Evolutionary conservation across 2,113 vertebrate species (phyloP).

Genomic region (Trinectes maculatus): DNA sequence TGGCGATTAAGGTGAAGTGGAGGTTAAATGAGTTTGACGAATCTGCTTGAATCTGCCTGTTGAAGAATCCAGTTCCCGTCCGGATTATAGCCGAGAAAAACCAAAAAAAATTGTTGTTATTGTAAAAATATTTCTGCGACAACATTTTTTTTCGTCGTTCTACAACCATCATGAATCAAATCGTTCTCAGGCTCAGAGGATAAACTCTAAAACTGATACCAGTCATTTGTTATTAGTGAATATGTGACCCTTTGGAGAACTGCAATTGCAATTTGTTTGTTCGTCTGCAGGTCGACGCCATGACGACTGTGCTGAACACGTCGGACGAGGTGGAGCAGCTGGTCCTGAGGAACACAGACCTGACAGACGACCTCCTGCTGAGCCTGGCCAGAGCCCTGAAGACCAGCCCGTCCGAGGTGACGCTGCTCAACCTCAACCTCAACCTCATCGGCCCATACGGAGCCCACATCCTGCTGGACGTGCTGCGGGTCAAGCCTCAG

Average conservation of each 20-base stretch:
- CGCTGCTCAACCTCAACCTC: conserved; percentile 85
- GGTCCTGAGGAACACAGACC: conserved; percentile 83
- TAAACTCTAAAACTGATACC: conserved; percentile 2
- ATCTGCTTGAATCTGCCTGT: neutral
- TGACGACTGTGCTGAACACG: conserved; percentile 74
- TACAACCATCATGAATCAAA: neutral
- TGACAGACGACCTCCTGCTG: conserved; percentile 81
- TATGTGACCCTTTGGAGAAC: conserved; percentile 5
- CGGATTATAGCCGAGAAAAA: neutral
- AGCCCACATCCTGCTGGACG: conserved; percentile 77
- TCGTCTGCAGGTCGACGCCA: conserved; percentile 74
- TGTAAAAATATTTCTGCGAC: neutral
- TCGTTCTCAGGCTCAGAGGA: neutral
- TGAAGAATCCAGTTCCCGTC: neutral
- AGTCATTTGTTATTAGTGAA: neutral
- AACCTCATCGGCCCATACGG: conserved; percentile 82
- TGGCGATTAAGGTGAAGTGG: conserved; percentile 7
- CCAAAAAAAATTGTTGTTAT: neutral
- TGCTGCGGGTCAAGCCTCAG: conserved; percentile 78
- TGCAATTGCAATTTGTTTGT: neutral
- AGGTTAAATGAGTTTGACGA: conserved; percentile 16
- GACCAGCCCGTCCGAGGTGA: conserved; percentile 78
- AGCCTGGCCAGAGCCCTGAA: conserved; percentile 74
- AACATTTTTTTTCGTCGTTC: neutral
- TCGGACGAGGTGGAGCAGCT: conserved; percentile 83